phyloP scores from a whole-genome alignment of 2,797 vertebrate genomes.

The Zenarchopterus dispar region DNA sequence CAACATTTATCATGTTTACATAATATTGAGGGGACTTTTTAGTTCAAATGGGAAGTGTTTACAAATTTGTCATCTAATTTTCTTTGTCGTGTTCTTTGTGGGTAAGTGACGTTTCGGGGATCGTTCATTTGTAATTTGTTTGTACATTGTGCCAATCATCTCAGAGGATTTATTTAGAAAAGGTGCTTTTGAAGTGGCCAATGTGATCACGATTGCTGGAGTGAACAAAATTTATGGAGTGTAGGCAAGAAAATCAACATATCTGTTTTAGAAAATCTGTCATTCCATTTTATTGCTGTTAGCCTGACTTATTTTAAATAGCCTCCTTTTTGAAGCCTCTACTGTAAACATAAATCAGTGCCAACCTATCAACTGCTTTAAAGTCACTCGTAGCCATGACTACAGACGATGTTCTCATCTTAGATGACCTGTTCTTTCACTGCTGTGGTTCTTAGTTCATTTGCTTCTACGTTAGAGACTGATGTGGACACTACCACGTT shows the following conservation, averaged over 20 bases:
- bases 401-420: conserved; percentile 55
- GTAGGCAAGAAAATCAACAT: conserved; percentile 51
- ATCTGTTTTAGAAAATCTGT: conserved; percentile 39
- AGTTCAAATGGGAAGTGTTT: conserved; percentile 79
- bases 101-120: conserved; percentile 5
- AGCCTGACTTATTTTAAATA: conserved; percentile 1
- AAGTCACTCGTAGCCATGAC: conserved; percentile 57
- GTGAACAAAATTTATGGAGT: conserved; percentile 32
- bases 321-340: conserved; percentile 41
- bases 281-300: conserved; percentile 32
- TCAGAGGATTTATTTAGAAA: conserved; percentile 67
- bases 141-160: conserved; percentile 72
- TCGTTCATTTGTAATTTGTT: conserved; percentile 46
- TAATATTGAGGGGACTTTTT: conserved; percentile 71
- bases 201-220: conserved; percentile 57
- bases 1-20: conserved; percentile 85
- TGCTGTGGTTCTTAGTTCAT: conserved; percentile 46
- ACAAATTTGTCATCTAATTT: conserved; percentile 75
- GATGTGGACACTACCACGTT: conserved; percentile 21
- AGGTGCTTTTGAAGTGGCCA: conserved; percentile 60
- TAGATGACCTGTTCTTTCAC: conserved; percentile 45
- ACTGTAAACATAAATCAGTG: conserved; percentile 39
- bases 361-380: conserved; percentile 57
- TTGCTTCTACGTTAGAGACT: conserved; percentile 29
- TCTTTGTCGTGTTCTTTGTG: conserved; percentile 39